Evolutionary conservation across 2,113 vertebrate genomes (phyloP), one percentile per base, ranked within the genome.

Genomic region (Lophius piscatorius): DNA sequence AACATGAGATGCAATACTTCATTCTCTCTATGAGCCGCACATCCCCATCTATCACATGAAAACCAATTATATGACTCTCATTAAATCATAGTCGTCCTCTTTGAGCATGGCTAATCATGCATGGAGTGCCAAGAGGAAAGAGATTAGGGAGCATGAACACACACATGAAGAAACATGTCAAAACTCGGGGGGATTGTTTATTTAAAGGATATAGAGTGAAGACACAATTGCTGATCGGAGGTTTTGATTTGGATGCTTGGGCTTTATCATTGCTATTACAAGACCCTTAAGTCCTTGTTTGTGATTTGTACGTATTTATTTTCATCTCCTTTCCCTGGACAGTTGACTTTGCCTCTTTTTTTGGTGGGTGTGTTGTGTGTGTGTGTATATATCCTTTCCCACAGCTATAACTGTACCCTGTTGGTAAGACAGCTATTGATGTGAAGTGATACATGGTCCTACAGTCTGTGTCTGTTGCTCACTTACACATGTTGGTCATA

Each of bases 101-200:
- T 80, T 84, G 81, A 89, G 80, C 70, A 65, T 45, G 66, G 76
- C 40, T 81, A 80, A 83, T 86, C 73, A 74, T 72, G 68, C 50
- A 58, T 60, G 33, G n/a, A 59, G 47, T 49, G 71, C 58, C 74
- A 41, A 52, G 67, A 82, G 78, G 69, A 61, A 69, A 23, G 70
- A 75, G 63, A 80, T 81, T 79, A 78, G 56, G 58, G 70, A 33
- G 57, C 57, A 48, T 46, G 59, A 78, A 52, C 70, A 75, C 62
- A 75, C 49, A 58, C 56, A 56, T 58, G 20, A 38, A 56, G 59
- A 76, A 66, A 67, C 59, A 72, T 77, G 54, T 78, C 65, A 62
- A 35, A 50, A 13, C 59, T 0, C 51, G 35, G 13, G 62, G n/a
- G 49, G 64, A 74, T 63, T 71, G 51, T 61, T 74, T 71, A 68